phyloP scores from a whole-genome alignment of 2,113 vertebrate species.

The Lophochroa leadbeateri region DNA sequence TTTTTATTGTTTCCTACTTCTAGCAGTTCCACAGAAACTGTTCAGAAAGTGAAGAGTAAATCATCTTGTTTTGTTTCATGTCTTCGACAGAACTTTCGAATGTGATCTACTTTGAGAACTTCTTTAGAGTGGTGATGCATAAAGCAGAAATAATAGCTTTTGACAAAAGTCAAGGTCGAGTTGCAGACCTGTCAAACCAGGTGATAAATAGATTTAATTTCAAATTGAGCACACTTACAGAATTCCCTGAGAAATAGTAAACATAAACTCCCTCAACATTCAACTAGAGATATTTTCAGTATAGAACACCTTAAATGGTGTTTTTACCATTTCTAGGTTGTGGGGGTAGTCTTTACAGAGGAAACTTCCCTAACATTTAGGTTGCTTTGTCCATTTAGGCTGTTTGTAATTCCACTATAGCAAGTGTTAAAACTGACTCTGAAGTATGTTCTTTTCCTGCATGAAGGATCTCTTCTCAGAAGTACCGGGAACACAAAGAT shows the following conservation, averaged over 20 bases:
- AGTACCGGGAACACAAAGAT: neutral
- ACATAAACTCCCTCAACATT: neutral
- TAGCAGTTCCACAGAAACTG: neutral
- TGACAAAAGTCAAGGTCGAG: constrained; percentile 15
- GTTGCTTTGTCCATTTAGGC: neutral
- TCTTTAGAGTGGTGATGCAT: neutral
- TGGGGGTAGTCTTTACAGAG: neutral
- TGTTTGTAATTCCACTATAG: neutral
- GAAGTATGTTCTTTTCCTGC: neutral
- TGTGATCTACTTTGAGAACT: neutral
- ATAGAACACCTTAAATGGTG: neutral
- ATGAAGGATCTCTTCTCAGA: neutral
- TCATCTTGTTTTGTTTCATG: neutral
- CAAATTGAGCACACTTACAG: neutral
- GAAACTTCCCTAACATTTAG: neutral
- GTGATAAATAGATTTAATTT: constrained; percentile 36
- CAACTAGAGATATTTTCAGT: neutral
- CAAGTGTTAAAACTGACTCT: neutral
- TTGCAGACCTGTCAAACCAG: neutral
- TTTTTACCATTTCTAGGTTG: neutral
- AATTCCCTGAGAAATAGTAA: constrained; percentile 1
- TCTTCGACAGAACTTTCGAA: neutral
- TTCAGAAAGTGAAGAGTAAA: neutral
- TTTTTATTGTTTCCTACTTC: neutral
- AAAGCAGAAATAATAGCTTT: constrained; percentile 40